These are phyloP conservation scores for Ciconia boyciana DNA, from an alignment of 2,113 vertebrate genomes.

Conservation along the genomic window DNA sequence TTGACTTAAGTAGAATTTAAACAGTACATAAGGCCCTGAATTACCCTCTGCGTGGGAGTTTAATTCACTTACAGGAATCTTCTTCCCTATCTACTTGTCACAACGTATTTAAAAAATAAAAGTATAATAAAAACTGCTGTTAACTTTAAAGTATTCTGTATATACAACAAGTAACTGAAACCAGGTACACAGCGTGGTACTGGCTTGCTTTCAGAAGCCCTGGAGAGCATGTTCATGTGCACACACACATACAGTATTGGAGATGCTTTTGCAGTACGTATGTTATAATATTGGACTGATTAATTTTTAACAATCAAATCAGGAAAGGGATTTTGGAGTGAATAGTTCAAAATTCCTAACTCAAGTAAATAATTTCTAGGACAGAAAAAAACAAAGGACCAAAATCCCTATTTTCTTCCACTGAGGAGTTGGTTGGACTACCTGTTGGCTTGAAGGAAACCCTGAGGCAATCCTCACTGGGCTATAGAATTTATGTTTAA, in stretches of 20 bases:
- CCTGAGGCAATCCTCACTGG: not conserved
- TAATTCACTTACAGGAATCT: slow-evolving; percentile 1
- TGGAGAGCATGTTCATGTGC: not conserved
- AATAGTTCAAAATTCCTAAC: too few relatives aligned
- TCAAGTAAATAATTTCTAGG: too few relatives aligned
- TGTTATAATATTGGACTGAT: too few relatives aligned
- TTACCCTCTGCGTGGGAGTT: not conserved
- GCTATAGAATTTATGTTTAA: not conserved
- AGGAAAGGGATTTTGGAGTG: too few relatives aligned
- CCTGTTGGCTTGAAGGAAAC: not conserved
- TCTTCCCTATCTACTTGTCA: not conserved
- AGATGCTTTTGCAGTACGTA: too few relatives aligned
- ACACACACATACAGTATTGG: rapidly evolving
- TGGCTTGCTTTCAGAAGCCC: not conserved
- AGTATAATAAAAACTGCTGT: not conserved
- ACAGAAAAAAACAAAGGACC: too few relatives aligned
- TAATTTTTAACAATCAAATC: too few relatives aligned
- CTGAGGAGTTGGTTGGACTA: not conserved
- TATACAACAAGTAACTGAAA: not conserved
- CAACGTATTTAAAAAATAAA: not conserved
- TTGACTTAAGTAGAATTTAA: slow-evolving; percentile 2
- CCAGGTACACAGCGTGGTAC: not conserved
- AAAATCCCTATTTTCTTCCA: too few relatives aligned
- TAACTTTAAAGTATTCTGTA: not conserved
- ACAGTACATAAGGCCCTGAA: not conserved